These are phyloP conservation scores for Diabrotica undecimpunctata DNA, from an alignment of 1,140 invertebrate genomes.

Conservation along the genomic window DNA sequence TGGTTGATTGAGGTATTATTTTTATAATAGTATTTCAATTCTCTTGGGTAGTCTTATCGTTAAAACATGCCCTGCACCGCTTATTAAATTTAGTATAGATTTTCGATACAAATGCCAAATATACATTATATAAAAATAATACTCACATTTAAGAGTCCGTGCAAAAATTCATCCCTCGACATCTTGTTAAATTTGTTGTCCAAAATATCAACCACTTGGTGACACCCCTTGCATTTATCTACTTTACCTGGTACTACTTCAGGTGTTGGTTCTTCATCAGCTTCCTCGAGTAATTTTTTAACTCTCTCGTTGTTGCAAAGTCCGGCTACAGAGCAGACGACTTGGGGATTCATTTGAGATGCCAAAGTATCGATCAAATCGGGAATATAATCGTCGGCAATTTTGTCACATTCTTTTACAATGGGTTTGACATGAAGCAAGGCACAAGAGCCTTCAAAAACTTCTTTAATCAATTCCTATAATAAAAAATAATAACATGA, in stretches of 20 bases:
- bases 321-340: constrained; percentile 82
- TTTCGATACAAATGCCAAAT: too few species aligned
- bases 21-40: too few species aligned
- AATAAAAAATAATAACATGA: too few species aligned
- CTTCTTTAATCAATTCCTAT: constrained; percentile 79
- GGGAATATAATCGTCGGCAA: constrained; percentile 83
- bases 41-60: too few species aligned
- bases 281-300: constrained; percentile 60
- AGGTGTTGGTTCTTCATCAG: constrained; percentile 3
- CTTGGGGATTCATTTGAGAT: constrained; percentile 82
- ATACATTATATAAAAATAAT: too few species aligned
- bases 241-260: constrained; percentile 29
- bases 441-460: constrained; percentile 85
- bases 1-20: too few species aligned
- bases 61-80: too few species aligned
- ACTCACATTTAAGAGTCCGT: constrained; percentile 54
- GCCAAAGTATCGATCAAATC: constrained; percentile 82
- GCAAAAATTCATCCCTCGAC: constrained; percentile 55
- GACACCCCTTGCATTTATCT: constrained; percentile 55
- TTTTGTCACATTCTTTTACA: constrained; percentile 70
- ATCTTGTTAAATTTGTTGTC: constrained; percentile 55
- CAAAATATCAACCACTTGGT: constrained; percentile 52
- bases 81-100: too few species aligned
- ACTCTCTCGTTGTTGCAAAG: constrained; percentile 77
- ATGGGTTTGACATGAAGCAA: constrained; percentile 75